These are phyloP conservation scores for Belonocnema kinseyi DNA, from an alignment of 1,140 invertebrate species.

Conservation along the genomic window DNA sequence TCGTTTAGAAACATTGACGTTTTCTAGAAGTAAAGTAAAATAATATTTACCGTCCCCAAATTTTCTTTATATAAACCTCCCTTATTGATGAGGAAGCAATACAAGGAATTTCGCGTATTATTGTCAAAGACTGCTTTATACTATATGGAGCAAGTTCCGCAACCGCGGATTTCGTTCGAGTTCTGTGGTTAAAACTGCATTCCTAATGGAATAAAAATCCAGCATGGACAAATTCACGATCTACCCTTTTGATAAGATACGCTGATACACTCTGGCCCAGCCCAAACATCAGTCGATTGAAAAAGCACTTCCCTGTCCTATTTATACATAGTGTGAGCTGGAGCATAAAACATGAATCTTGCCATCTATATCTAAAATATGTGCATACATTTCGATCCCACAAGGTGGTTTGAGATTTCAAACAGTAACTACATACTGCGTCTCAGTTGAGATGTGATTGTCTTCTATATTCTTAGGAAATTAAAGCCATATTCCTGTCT, in stretches of 20 bases:
- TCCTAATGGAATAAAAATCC: background rate
- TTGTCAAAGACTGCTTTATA: too few relatives aligned
- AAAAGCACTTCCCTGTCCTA: constrained; percentile 22
- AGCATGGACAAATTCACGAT: background rate
- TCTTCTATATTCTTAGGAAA: constrained; percentile 16
- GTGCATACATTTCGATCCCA: constrained; percentile 17
- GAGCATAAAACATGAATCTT: constrained; percentile 26
- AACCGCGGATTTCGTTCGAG: too few relatives aligned
- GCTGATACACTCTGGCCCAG: background rate
- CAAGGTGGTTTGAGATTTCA: background rate
- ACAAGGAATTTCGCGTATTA: too few relatives aligned
- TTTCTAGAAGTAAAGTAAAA: too few relatives aligned
- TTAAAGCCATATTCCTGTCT: constrained; percentile 20
- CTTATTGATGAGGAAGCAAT: too few relatives aligned
- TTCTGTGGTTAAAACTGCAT: background rate
- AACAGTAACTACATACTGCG: background rate
- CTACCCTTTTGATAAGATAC: constrained; percentile 5
- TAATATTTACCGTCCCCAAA: too few relatives aligned
- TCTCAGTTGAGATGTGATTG: constrained; percentile 16
- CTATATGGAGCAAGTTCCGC: too few relatives aligned
- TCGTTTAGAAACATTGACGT: too few relatives aligned
- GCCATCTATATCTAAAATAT: constrained; percentile 28
- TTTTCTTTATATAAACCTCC: too few relatives aligned
- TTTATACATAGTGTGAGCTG: constrained; percentile 23
- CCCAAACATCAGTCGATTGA: background rate